These are phyloP conservation scores for Botia kubotai DNA, from an alignment of 2,797 vertebrate genomes.

Conservation along the genomic window DNA sequence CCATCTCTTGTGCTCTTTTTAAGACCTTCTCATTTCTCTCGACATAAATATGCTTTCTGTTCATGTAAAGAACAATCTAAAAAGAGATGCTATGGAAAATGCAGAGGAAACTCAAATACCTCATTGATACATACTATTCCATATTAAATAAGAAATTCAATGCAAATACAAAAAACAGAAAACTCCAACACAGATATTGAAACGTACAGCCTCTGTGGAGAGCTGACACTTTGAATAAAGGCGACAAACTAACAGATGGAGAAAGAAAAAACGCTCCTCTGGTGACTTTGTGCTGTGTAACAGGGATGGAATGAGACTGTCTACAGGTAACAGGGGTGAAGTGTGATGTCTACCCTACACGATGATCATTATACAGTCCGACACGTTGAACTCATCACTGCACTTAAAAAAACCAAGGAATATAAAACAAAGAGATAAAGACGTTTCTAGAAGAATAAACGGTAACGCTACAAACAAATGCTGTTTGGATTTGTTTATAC, in stretches of 20 bases:
- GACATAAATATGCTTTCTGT: neutral
- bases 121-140: neutral
- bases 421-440: neutral
- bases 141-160: conserved; percentile 6
- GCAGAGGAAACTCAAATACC: neutral
- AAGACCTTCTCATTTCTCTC: neutral
- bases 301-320: conserved; percentile 25
- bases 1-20: neutral
- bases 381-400: neutral
- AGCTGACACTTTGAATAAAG: no score
- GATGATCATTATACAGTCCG: neutral
- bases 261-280: neutral
- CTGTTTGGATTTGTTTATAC: conserved; percentile 40
- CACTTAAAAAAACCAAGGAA: neutral
- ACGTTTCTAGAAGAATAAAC: neutral
- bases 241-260: neutral
- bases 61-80: neutral
- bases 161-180: no score
- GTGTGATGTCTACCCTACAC: neutral
- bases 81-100: neutral
- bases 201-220: no score
- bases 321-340: conserved; percentile 10
- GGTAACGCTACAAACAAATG: conserved; percentile 39
- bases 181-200: no score
- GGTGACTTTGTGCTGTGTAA: conserved; percentile 35